Conservation (phyloP, 2,113 vertebrate species). For the Corapipo altera region DNA sequence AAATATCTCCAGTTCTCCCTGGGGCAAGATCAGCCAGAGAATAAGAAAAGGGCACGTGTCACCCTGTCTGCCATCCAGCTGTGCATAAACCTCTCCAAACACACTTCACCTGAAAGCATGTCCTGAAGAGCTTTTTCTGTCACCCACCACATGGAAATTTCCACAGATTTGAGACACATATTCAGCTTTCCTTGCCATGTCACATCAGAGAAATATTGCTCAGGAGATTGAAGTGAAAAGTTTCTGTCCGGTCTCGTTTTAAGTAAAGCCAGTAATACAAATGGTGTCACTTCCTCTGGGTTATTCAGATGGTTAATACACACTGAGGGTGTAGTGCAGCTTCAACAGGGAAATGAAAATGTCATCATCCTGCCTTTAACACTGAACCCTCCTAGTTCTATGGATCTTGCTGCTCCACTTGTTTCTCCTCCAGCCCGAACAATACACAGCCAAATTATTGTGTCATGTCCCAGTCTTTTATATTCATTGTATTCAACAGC, state of each 20-base stretch:
- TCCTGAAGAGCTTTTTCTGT: not conserved
- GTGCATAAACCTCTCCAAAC: not conserved
- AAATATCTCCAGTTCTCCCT: not conserved
- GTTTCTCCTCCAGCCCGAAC: not conserved
- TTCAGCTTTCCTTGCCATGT: not conserved
- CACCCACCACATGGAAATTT: not conserved
- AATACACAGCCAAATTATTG: not conserved
- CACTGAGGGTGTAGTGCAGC: not conserved
- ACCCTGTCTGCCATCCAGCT: not conserved
- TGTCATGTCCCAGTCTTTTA: not conserved
- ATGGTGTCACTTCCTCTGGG: not conserved
- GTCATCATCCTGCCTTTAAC: not conserved
- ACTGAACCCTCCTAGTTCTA: not conserved
- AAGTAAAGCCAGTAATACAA: not conserved
- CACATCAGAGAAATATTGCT: not conserved
- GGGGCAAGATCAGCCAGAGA: not conserved
- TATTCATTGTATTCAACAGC: not conserved
- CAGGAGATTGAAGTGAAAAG: not conserved
- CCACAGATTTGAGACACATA: not conserved
- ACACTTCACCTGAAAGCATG: accelerated
- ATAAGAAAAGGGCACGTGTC: not conserved
- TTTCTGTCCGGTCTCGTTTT: not conserved
- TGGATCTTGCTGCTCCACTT: not conserved
- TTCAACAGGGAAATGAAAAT: not conserved
- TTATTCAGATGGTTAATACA: not conserved